Base-by-base conservation (phyloP, 2,113 vertebrate genomes). In the Taxidea taxus region DNA sequence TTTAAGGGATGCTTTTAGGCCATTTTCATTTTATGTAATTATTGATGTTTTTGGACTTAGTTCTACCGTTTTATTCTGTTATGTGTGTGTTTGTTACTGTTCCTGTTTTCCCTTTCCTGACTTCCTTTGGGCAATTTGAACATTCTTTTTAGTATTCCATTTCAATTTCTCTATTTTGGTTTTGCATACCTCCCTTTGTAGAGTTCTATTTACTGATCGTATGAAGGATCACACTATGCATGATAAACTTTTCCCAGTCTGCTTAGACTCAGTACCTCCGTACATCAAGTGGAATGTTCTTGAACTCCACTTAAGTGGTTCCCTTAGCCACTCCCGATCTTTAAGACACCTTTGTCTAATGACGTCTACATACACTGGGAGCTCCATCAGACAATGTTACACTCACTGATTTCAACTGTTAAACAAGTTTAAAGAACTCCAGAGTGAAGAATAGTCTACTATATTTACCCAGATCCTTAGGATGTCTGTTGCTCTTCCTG, bases 1-100 rank as follows among this genome's bases (percentile, higher is more conserved):
- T 90, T 88, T 85, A 81, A 96, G n/a, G 44, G 85, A 56, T 74
- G 91, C 82, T 91, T 94, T 96, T 39, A 95, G 58, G 9, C 42
- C 7, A 27, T 68, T 96, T 70, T 84, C 9, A 27, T 80, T 90
- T 92, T 95, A 92, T 39, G 60, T 80, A 68, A 74, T 85, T 92
- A 94, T 90, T 62, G 56, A 94, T 74, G 29, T 27, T 49, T 72
- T 60, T 47, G 25, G 25, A 39, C 68, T 64, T 75, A 70, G 68
- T 29, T 16, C n/a, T n/a, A 7, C 23, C 20, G 3, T 49, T 81
- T 84, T 5, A n/a, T 37, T 92, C 56, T 72, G n/a, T 29, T 12
- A 13, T 8, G 13, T 27, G 21, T 42, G 39, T 15, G 27, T 39
- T 27, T 47, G 27, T 47, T 77, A 77, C 14, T 34, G 29, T 83